These are phyloP conservation scores for Leptodactylus fallax DNA, from an alignment of 2,797 vertebrate genomes.

Conservation along the genomic window DNA sequence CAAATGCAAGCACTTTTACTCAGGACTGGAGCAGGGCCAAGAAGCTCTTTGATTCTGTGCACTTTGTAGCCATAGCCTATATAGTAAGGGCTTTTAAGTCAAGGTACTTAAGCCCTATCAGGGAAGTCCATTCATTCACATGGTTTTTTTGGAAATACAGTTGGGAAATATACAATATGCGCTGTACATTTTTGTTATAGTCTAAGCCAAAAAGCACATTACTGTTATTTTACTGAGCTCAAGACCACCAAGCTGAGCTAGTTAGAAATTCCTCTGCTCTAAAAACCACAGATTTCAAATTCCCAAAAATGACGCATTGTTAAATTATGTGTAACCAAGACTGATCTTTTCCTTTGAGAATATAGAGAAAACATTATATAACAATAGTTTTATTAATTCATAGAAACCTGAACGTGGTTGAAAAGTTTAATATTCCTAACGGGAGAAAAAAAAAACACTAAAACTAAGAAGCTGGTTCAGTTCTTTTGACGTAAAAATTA, in stretches of 20 bases:
- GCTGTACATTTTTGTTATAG: neutral
- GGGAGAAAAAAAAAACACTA: neutral
- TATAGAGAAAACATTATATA: conserved; percentile 14
- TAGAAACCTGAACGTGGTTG: neutral
- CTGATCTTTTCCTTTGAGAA: neutral
- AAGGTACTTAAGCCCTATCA: neutral
- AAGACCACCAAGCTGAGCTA: conserved; percentile 41
- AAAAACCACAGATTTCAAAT: conserved; percentile 43
- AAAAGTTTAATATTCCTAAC: conserved; percentile 2
- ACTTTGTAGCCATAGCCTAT: conserved; percentile 1
- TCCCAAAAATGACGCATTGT: conserved; percentile 36
- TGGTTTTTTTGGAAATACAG: conserved; percentile 31
- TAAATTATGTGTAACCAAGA: conserved; percentile 32
- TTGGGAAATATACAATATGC: conserved; percentile 35
- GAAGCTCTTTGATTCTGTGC: neutral
- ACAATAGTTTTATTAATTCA: conserved; percentile 27
- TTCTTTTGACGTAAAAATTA: neutral
- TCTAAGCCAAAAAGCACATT: conserved; percentile 37
- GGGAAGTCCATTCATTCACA: conserved; percentile 11
- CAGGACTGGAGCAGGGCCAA: neutral
- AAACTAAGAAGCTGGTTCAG: neutral
- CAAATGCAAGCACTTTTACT: neutral
- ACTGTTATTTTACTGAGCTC: conserved; percentile 19
- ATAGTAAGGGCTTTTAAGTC: neutral
- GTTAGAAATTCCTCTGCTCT: conserved; percentile 12